A percentile compares a stretch with the other conserved stretches of the same genome.
These are phyloP conservation scores for Adelges cooleyi DNA, from an alignment of 1,140 invertebrate species.

Conservation along the genomic window DNA sequence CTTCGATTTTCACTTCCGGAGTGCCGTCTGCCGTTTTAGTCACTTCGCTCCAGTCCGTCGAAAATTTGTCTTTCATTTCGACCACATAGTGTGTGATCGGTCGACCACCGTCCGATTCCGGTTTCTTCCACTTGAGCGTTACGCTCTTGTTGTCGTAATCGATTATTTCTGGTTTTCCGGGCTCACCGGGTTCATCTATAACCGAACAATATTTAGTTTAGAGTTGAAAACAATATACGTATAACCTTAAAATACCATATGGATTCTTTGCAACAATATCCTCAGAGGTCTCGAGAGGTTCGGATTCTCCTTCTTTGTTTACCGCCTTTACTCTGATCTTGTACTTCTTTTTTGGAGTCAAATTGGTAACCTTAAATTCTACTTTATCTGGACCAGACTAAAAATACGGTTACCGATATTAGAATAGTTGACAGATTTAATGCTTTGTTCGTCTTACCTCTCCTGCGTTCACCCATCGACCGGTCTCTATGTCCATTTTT, in stretches of 20 bases:
- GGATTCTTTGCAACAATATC: constrained; percentile 89
- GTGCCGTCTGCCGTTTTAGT: constrained; percentile 63
- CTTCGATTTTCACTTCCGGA: constrained; percentile 69
- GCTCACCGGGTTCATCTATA: constrained; percentile 70
- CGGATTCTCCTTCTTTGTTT: constrained; percentile 96
- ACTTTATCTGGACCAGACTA: constrained; percentile 51
- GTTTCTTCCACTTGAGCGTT: constrained; percentile 79
- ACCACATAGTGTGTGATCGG: constrained; percentile 90
- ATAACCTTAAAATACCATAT: constrained; percentile 53
- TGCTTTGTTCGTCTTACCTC: constrained; percentile 49
- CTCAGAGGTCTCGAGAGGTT: constrained; percentile 83
- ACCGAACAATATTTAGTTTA: not conserved
- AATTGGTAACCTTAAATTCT: constrained; percentile 76
- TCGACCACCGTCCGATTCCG: constrained; percentile 80
- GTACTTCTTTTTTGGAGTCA: constrained; percentile 95
- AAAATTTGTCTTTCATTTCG: constrained; percentile 92
- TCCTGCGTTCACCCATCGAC: constrained; percentile 81
- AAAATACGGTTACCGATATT: constrained; percentile 17
- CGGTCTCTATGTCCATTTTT: constrained; percentile 89
- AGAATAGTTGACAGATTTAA: no score
- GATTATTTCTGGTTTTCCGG: constrained; percentile 79
- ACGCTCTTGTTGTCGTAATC: constrained; percentile 91
- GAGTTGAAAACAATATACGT: no score
- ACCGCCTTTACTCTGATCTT: constrained; percentile 96
- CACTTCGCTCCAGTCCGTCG: constrained; percentile 78